Evolutionary conservation across 2,797 vertebrate species (phyloP).

Genomic region (Gymnoscopelus braueri): DNA sequence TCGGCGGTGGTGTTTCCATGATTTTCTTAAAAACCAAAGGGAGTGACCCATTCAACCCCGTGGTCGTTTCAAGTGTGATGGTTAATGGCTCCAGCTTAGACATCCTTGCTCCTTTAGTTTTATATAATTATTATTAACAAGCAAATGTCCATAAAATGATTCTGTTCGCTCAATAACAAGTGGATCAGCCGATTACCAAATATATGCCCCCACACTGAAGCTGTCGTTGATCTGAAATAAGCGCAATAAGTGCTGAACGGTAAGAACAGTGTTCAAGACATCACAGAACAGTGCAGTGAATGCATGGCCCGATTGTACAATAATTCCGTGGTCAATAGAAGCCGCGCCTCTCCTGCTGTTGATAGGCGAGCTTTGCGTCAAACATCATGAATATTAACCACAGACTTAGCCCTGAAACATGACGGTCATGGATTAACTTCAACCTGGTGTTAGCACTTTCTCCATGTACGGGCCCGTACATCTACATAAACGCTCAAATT

Average conservation of each 20-base stretch:
- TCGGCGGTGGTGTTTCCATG: constrained; percentile 90
- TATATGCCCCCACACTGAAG: too few relatives aligned
- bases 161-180: not conserved
- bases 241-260: not conserved
- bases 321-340: not conserved
- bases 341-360: not conserved
- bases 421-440: too few relatives aligned
- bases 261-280: rapidly evolving
- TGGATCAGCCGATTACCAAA: not conserved
- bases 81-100: constrained; percentile 53
- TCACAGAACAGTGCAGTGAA: rapidly evolving
- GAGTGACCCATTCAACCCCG: constrained; percentile 71
- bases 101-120: constrained; percentile 53
- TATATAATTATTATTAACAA: not conserved
- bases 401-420: too few relatives aligned
- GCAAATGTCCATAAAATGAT: not conserved
- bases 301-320: constrained; percentile 21
- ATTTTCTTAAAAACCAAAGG: constrained; percentile 91
- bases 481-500: too few relatives aligned
- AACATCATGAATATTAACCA: constrained; percentile 39
- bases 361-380: constrained; percentile 35
- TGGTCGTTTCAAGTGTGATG: constrained; percentile 46
- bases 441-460: too few relatives aligned
- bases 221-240: too few relatives aligned
- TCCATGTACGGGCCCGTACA: too few relatives aligned